phyloP scores from a whole-genome alignment of 2,797 vertebrate genomes.

The Aphelocoma californica region DNA sequence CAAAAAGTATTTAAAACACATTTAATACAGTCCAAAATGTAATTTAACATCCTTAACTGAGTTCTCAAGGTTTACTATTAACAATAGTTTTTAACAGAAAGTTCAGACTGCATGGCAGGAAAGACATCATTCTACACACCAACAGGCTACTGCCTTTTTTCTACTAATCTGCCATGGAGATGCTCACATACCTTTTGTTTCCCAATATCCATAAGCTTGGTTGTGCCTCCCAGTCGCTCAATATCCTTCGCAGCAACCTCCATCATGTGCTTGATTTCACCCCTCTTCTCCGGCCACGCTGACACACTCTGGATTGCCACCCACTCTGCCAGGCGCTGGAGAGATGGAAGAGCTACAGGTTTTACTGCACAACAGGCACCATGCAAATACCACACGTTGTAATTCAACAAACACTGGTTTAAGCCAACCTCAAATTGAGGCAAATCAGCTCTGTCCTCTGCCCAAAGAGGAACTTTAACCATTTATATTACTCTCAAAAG shows the following conservation, averaged over 20 bases:
- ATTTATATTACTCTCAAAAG: neutral
- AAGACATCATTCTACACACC: neutral
- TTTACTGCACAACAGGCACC: neutral
- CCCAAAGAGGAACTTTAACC: neutral
- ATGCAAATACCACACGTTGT: neutral
- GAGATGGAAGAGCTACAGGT: neutral
- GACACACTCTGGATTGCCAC: conserved; percentile 94
- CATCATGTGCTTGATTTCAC: conserved; percentile 92
- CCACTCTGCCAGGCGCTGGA: conserved; percentile 89
- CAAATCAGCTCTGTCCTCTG: neutral
- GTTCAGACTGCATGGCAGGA: neutral
- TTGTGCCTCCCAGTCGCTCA: conserved; percentile 84
- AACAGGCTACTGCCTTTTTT: neutral
- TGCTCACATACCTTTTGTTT: conserved; percentile 81
- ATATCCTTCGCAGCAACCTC: conserved; percentile 88
- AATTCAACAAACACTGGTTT: neutral
- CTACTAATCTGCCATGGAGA: neutral
- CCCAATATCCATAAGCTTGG: conserved; percentile 88
- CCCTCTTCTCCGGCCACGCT: conserved; percentile 92
- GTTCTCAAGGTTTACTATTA: neutral
- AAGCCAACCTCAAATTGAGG: neutral
- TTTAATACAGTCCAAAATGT: neutral
- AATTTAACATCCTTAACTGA: neutral
- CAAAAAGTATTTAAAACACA: neutral
- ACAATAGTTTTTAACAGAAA: neutral